phyloP scores from a whole-genome alignment of 2,888 invertebrate genomes.

The Drosophila neutralis region DNA sequence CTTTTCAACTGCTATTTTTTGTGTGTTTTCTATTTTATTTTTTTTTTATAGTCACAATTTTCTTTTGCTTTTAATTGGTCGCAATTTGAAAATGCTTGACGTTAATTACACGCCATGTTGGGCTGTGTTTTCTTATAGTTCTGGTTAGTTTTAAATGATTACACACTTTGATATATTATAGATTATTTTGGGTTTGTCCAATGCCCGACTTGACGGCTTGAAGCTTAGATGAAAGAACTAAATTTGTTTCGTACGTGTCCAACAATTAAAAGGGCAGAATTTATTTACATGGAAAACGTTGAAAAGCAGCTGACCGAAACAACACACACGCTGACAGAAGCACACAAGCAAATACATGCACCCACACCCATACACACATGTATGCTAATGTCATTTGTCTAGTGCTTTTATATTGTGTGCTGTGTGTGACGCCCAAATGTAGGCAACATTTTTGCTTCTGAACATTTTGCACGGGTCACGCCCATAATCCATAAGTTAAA shows the following conservation, averaged over 20 bases:
- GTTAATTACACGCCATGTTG: conserved; percentile 52
- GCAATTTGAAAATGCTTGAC: conserved; percentile 54
- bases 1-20: conserved; percentile 27
- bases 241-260: neutral
- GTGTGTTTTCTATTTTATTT: conserved; percentile 6
- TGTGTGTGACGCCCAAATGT: conserved; percentile 62
- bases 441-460: conserved; percentile 61
- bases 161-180: neutral
- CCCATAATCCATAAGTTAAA: conserved; percentile 79
- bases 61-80: conserved; percentile 61
- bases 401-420: conserved; percentile 40
- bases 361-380: conserved; percentile 17
- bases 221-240: neutral
- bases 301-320: conserved; percentile 18
- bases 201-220: neutral
- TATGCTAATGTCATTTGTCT: conserved; percentile 51
- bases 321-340: conserved; percentile 27
- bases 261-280: conserved; percentile 10
- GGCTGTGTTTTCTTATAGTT: conserved; percentile 20
- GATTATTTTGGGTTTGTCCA: neutral
- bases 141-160: neutral
- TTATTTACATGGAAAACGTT: neutral
- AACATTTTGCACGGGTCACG: conserved; percentile 61
- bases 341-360: neutral
- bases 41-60: conserved; percentile 34